These are phyloP conservation scores for Caenorhabditis remanei DNA, from an alignment of 1,140 invertebrate species.

Conservation along the genomic window DNA sequence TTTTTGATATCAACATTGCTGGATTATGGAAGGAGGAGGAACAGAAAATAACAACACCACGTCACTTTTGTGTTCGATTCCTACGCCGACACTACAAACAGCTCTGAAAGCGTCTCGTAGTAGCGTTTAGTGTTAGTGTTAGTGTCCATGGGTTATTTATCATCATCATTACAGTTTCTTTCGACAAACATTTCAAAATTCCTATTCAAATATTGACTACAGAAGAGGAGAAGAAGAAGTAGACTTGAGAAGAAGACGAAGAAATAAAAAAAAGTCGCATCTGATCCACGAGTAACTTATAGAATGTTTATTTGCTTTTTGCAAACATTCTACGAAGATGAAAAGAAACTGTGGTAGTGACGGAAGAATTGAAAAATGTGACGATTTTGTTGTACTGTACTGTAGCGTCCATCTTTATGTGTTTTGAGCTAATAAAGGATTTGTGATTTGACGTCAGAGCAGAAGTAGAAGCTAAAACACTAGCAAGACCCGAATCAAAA, in stretches of 20 bases:
- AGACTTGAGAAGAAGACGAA: neutral
- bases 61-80: conserved; percentile 6
- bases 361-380: conserved; percentile 23
- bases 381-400: conserved; percentile 41
- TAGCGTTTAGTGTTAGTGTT: conserved; percentile 17
- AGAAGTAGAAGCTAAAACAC: neutral
- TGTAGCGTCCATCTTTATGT: conserved; percentile 25
- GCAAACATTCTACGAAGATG: conserved; percentile 33
- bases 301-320: conserved; percentile 55
- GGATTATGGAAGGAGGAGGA: neutral
- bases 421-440: conserved; percentile 47
- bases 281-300: conserved; percentile 54
- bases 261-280: conserved; percentile 21
- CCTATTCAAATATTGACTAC: conserved; percentile 52
- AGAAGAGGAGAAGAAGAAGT: conserved; percentile 5
- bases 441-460: conserved; percentile 52
- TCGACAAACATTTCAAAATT: conserved; percentile 53
- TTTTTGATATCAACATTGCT: conserved; percentile 35
- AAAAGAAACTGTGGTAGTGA: conserved; percentile 32
- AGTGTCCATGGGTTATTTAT: conserved; percentile 51
- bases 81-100: neutral
- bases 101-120: conserved; percentile 38
- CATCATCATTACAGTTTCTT: conserved; percentile 44
- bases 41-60: conserved; percentile 42
- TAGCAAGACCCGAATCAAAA: neutral